Evolutionary conservation across 1,140 invertebrate species (phyloP).

Genomic region (Ceratitis capitata): DNA sequence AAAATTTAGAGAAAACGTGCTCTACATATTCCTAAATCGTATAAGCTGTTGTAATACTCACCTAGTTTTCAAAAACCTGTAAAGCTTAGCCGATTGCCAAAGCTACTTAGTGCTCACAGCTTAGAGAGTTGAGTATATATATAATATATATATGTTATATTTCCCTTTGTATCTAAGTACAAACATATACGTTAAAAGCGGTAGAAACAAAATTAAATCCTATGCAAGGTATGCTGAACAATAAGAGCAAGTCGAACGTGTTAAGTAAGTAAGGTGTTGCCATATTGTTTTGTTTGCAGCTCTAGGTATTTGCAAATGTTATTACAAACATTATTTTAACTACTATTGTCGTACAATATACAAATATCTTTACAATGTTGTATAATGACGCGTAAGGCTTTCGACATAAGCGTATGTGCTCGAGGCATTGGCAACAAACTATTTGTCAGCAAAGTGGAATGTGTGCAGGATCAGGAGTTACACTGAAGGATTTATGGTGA

Average conservation of each 20-base stretch:
- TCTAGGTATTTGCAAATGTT: not conserved
- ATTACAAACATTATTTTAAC: not conserved
- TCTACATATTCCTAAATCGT: too few species aligned
- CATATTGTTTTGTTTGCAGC: not conserved
- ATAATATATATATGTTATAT: too few species aligned
- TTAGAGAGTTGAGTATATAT: too few species aligned
- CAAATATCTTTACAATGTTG: not conserved
- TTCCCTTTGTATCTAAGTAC: not conserved
- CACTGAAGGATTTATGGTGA: slow-evolving; percentile 23
- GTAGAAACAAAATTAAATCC: not conserved
- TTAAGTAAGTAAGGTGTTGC: not conserved
- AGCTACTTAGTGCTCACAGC: not conserved
- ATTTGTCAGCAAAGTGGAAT: too few species aligned
- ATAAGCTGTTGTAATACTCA: not conserved
- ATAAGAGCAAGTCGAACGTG: not conserved
- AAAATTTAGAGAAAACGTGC: too few species aligned
- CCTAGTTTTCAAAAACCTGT: not conserved
- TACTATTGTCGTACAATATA: not conserved
- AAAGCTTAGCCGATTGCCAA: not conserved
- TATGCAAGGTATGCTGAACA: too few species aligned
- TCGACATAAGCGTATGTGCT: not conserved
- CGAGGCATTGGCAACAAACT: not conserved
- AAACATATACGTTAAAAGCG: not conserved
- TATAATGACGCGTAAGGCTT: not conserved
- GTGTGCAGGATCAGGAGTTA: not conserved